Evolutionary conservation across 2,797 vertebrate species (phyloP).

Genomic region (Pseudocheirus occidentalis): DNA sequence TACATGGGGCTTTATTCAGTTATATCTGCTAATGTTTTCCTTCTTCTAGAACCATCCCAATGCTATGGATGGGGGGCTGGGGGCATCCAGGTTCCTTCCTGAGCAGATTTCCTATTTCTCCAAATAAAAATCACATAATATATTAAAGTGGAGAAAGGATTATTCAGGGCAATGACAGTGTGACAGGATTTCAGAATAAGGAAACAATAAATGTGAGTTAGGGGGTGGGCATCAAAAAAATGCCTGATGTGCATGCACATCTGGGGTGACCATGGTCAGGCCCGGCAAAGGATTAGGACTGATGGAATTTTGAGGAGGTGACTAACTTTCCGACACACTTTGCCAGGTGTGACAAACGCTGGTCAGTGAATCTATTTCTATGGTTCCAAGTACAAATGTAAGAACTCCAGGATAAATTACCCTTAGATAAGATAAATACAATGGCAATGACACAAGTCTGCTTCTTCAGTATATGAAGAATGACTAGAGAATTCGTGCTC

Average conservation of each 20-base stretch:
- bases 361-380: slow-evolving; percentile 21
- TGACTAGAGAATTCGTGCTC: slow-evolving; percentile 41
- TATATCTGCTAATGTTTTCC: background rate
- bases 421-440: background rate
- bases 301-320: background rate
- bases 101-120: background rate
- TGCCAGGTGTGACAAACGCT: slow-evolving; percentile 17
- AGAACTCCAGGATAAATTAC: background rate
- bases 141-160: background rate
- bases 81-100: background rate
- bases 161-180: background rate
- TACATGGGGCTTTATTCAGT: background rate
- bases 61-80: background rate
- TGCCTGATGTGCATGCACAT: background rate
- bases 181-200: background rate
- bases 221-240: background rate
- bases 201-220: background rate
- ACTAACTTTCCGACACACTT: slow-evolving; percentile 28
- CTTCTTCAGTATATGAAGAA: slow-evolving; percentile 6
- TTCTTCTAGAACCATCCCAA: background rate
- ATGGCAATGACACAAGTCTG: background rate
- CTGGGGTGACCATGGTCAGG: background rate
- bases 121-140: background rate
- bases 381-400: slow-evolving; percentile 52
- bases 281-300: background rate